phyloP scores from a whole-genome alignment of 2,888 invertebrate species.

The Zhuqinia jingwanae region DNA sequence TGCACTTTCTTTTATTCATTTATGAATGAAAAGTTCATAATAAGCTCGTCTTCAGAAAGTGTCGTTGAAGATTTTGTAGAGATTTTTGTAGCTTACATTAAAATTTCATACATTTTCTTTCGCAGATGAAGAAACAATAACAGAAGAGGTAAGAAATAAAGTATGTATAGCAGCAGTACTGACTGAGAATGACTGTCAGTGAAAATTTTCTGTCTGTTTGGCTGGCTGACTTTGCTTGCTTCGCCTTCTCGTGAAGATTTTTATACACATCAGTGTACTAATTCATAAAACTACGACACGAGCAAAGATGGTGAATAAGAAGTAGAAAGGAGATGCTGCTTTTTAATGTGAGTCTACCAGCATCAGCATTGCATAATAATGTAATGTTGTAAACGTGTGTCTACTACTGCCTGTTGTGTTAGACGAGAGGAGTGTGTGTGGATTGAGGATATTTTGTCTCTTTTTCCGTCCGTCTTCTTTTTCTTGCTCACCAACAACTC shows the following conservation, averaged over 20 bases:
- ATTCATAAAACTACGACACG: background rate
- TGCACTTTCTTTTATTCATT: too few species aligned
- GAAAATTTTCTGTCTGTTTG: conserved; percentile 2
- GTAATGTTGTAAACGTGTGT: conserved; percentile 35
- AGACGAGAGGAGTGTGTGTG: background rate
- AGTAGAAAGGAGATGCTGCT: background rate
- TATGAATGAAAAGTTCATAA: too few species aligned
- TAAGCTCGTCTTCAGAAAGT: too few species aligned
- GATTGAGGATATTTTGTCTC: conserved; percentile 59
- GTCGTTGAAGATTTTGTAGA: background rate
- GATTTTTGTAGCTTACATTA: background rate
- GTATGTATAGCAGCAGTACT: too few species aligned
- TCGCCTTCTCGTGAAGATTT: background rate
- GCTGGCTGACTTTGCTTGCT: background rate
- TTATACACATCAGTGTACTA: background rate
- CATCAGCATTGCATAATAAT: conserved; percentile 4
- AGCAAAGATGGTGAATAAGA: background rate
- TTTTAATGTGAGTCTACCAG: background rate
- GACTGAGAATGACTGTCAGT: background rate
- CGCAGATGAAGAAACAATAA: background rate
- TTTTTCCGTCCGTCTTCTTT: conserved; percentile 54
- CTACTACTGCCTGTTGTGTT: background rate
- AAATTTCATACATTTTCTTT: background rate
- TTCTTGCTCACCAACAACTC: conserved; percentile 33
- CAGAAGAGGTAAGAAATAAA: background rate